Conservation (phyloP, 2,797 vertebrate species). For the Cygnus olor region DNA sequence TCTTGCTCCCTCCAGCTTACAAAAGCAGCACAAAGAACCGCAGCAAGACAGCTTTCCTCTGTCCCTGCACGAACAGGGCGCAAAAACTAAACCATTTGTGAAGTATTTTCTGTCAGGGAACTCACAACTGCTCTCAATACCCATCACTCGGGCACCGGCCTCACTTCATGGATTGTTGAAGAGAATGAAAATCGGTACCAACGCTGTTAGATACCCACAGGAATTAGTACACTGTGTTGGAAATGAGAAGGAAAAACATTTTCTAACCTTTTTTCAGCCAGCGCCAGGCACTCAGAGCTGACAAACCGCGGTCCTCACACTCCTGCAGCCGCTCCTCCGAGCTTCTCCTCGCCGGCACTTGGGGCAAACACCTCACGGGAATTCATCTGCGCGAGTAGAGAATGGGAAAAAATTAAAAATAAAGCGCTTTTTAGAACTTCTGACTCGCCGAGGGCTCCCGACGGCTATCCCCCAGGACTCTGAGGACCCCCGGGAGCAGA, state of each 20-base stretch:
- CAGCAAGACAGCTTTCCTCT: neutral
- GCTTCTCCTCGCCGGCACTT: neutral
- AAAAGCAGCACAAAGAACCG: neutral
- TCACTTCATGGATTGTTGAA: neutral
- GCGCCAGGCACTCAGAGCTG: neutral
- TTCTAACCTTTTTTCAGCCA: neutral
- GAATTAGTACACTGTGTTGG: neutral
- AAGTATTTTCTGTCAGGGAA: neutral
- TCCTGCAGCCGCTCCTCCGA: neutral
- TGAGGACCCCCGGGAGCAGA: too few relatives aligned
- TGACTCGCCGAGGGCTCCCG: neutral
- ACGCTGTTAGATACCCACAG: neutral
- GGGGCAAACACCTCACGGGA: too few relatives aligned
- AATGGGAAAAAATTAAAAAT: too few relatives aligned
- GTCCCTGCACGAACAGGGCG: neutral
- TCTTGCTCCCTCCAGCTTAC: neutral
- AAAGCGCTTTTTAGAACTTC: conserved; percentile 6
- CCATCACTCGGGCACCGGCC: neutral
- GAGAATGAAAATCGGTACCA: neutral
- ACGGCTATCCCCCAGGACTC: too few relatives aligned
- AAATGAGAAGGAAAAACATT: neutral
- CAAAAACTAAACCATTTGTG: neutral
- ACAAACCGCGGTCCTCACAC: neutral
- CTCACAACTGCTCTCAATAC: neutral
- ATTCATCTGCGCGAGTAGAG: too few relatives aligned